Conservation (phyloP, 2,888 invertebrate species). For the Galerucella nymphaeae region DNA sequence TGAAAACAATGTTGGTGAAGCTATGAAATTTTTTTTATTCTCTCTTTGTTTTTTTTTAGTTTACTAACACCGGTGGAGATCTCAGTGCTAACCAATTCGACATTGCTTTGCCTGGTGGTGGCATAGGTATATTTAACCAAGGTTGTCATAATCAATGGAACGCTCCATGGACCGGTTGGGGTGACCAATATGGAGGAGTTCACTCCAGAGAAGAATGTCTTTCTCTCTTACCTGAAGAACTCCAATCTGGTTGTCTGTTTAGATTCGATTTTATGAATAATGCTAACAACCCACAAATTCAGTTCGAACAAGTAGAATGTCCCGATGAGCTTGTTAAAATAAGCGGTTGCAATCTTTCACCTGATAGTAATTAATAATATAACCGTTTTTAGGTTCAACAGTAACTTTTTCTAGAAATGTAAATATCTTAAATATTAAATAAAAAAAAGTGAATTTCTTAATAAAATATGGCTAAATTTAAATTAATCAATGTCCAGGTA, state of each 20-base stretch:
- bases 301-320: slow-evolving; percentile 43
- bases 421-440: too few relatives aligned
- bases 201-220: slow-evolving; percentile 38
- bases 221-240: slow-evolving; percentile 32
- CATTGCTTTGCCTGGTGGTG: slow-evolving; percentile 47
- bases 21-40: too few relatives aligned
- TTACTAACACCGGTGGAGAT: slow-evolving; percentile 45
- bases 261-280: slow-evolving; percentile 45
- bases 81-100: slow-evolving; percentile 46
- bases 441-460: too few relatives aligned
- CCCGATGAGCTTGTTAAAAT: slow-evolving; percentile 36
- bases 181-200: slow-evolving; percentile 43
- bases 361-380: background rate
- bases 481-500: too few relatives aligned
- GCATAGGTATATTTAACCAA: slow-evolving; percentile 41
- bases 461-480: too few relatives aligned
- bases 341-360: slow-evolving; percentile 14
- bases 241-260: slow-evolving; percentile 42
- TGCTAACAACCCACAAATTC: slow-evolving; percentile 40
- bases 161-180: slow-evolving; percentile 43
- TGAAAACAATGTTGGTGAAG: too few relatives aligned
- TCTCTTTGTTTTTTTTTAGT: background rate
- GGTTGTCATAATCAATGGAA: slow-evolving; percentile 45
- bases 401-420: too few relatives aligned
- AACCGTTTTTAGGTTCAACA: too few relatives aligned